Conservation (phyloP, 1,140 invertebrate species). For the Conopomorpha cramerella region DNA sequence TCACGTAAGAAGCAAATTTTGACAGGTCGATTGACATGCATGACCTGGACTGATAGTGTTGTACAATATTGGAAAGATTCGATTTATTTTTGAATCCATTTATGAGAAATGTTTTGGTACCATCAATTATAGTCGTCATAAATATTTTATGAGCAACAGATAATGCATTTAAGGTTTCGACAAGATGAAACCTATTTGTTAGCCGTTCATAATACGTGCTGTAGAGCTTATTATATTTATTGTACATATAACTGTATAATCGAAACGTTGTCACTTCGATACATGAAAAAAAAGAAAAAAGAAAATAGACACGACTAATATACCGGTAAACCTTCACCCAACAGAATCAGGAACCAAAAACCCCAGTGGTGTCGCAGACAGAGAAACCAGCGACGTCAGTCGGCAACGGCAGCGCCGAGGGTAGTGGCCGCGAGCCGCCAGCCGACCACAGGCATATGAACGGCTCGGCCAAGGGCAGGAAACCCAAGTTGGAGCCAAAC, state of each 20-base stretch:
- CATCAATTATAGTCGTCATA: no score
- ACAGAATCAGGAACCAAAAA: constrained; percentile 15
- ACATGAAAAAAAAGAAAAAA: no score
- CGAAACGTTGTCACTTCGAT: background rate
- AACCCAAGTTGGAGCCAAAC: constrained; percentile 22
- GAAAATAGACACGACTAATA: no score
- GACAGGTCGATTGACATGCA: no score
- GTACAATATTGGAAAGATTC: no score
- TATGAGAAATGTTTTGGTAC: no score
- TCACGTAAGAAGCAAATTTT: no score
- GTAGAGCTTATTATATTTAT: background rate
- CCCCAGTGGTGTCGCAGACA: constrained; percentile 17
- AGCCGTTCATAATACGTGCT: background rate
- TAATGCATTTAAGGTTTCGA: no score
- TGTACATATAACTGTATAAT: background rate
- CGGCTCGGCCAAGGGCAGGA: constrained; percentile 19
- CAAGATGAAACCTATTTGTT: no score
- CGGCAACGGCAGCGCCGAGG: constrained; percentile 23
- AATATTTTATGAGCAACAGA: no score
- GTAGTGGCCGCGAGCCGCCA: constrained; percentile 11
- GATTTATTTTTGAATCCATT: no score
- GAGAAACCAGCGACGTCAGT: constrained; percentile 8
- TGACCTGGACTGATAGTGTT: no score
- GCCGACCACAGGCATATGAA: constrained; percentile 20
- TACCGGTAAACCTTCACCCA: background rate